Conservation (phyloP, 35 echinoderm and acorn worm species). For the Ptychodera flava region DNA sequence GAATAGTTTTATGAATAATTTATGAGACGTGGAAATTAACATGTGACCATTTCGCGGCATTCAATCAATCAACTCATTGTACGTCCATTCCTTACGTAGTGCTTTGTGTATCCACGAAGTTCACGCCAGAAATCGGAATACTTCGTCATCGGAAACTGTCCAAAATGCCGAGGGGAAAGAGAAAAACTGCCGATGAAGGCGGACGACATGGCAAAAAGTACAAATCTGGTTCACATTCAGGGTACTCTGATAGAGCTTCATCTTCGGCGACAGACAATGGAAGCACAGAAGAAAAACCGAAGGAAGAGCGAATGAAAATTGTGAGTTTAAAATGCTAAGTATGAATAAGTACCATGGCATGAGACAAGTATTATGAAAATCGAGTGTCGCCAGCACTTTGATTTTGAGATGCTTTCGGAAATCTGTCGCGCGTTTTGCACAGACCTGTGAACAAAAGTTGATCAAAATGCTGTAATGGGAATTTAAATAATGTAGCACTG, state of each 20-base stretch:
- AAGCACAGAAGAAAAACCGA: background rate
- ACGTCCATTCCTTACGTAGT: background rate
- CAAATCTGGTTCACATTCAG: background rate
- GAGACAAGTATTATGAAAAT: too few relatives aligned
- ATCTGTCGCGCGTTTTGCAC: too few relatives aligned
- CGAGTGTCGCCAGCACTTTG: too few relatives aligned
- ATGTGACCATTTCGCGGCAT: background rate
- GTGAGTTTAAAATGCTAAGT: background rate
- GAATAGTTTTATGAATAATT: background rate
- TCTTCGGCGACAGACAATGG: background rate
- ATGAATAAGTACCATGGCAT: background rate
- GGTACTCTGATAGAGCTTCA: background rate
- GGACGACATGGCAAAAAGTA: background rate
- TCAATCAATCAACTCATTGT: background rate
- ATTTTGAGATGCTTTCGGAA: too few relatives aligned
- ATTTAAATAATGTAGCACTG: background rate
- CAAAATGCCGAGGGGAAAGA: background rate
- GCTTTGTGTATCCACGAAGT: background rate
- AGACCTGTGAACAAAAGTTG: too few relatives aligned
- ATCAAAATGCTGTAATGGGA: too few relatives aligned
- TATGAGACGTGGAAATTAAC: background rate
- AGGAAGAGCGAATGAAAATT: background rate
- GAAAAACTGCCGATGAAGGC: background rate
- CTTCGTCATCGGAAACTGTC: background rate
- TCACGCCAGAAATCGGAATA: background rate